These are phyloP conservation scores for Thymelicus sylvestris DNA, from an alignment of 2,888 invertebrate species.

Conservation along the genomic window DNA sequence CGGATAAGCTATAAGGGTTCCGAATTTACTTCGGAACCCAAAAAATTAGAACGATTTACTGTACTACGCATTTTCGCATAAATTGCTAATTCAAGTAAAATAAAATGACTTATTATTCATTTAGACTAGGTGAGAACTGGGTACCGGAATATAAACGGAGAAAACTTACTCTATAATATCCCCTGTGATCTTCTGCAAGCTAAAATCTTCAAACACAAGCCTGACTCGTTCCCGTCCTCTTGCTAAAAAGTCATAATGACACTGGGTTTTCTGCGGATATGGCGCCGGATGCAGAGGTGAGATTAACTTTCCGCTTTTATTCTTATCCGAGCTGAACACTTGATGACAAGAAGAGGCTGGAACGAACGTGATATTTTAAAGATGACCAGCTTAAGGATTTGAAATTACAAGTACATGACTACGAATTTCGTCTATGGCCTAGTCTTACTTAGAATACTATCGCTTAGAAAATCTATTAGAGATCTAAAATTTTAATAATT, in stretches of 20 bases:
- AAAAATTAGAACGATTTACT: too few relatives aligned
- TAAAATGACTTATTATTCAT: too few relatives aligned
- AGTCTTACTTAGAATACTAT: too few relatives aligned
- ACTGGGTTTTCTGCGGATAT: conserved; percentile 91
- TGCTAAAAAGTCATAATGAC: conserved; percentile 95
- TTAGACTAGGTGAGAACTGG: too few relatives aligned
- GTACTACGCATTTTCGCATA: too few relatives aligned
- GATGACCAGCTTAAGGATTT: background rate
- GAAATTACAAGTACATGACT: background rate
- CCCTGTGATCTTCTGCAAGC: conserved; percentile 87
- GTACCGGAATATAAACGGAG: background rate
- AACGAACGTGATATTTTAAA: conserved; percentile 44
- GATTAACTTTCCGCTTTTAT: conserved; percentile 92
- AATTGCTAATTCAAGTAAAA: too few relatives aligned
- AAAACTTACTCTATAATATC: conserved; percentile 86
- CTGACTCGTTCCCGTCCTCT: conserved; percentile 92
- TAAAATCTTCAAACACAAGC: conserved; percentile 93
- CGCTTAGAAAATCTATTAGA: too few relatives aligned
- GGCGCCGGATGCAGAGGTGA: conserved; percentile 93
- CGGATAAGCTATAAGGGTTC: too few relatives aligned
- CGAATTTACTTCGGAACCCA: too few relatives aligned
- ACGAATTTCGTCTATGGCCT: too few relatives aligned
- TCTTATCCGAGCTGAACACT: conserved; percentile 90
- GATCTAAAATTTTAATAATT: too few relatives aligned
- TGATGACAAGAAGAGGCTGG: conserved; percentile 91